Evolutionary conservation across 2,888 invertebrate genomes (phyloP).

Genomic region (Chydorus sphaericus): DNA sequence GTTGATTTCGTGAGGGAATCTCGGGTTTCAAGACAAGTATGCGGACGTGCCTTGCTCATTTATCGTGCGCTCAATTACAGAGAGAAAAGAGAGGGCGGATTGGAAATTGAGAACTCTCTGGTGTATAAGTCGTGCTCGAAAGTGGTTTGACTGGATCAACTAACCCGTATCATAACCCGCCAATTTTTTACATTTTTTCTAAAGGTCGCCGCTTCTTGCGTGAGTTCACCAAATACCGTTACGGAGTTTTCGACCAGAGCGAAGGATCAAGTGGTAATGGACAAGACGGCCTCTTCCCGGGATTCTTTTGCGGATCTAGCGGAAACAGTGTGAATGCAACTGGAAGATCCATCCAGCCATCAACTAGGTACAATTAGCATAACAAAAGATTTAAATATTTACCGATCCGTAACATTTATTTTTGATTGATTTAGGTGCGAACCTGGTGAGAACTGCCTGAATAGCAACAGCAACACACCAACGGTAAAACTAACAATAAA

Average conservation of each 20-base stretch:
- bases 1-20: no score
- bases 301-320: neutral
- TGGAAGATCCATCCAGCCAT: neutral
- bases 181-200: no score
- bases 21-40: no score
- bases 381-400: slow-evolving; percentile 15
- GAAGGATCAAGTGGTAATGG: neutral
- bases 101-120: no score
- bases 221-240: slow-evolving; percentile 50
- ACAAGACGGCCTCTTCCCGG: neutral
- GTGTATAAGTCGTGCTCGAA: no score
- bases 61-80: no score
- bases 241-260: slow-evolving; percentile 51
- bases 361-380: neutral
- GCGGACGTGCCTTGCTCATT: no score
- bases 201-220: slow-evolving; percentile 37
- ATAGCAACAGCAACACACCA: slow-evolving; percentile 19
- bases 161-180: neutral
- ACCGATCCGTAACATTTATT: slow-evolving; percentile 15
- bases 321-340: neutral
- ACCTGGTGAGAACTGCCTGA: slow-evolving; percentile 18
- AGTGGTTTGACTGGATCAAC: no score
- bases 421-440: slow-evolving; percentile 16
- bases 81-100: no score
- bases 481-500: slow-evolving; percentile 13